Evolutionary conservation across 1,140 invertebrate species (phyloP).

Genomic region (Aphelinus atriplicis): DNA sequence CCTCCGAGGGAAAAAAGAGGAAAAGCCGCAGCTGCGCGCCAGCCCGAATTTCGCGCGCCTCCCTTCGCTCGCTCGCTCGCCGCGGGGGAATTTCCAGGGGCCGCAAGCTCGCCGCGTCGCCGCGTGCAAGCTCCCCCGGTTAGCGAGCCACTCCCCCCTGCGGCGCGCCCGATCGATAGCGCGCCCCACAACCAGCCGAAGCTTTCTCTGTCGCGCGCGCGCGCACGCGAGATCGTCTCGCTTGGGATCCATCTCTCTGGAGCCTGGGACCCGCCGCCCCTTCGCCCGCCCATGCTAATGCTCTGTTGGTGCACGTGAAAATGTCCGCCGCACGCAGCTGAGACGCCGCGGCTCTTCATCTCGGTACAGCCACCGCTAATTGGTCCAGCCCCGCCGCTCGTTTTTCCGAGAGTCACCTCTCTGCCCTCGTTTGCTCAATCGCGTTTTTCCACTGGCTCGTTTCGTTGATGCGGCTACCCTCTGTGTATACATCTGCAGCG

Average conservation of each 20-base stretch:
- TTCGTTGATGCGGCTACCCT: too few relatives aligned
- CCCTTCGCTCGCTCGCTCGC: slow-evolving; percentile 19
- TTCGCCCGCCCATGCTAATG: too few relatives aligned
- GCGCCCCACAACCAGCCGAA: background rate
- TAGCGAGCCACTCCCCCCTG: slow-evolving; percentile 25
- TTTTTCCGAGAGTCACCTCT: background rate
- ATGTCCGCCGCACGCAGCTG: too few relatives aligned
- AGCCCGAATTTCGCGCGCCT: slow-evolving; percentile 48
- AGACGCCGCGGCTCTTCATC: too few relatives aligned
- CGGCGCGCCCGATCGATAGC: slow-evolving; percentile 48
- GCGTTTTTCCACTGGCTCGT: too few relatives aligned
- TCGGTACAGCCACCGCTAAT: too few relatives aligned
- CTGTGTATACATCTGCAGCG: too few relatives aligned
- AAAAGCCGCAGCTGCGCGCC: slow-evolving; percentile 44
- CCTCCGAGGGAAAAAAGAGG: slow-evolving; percentile 32
- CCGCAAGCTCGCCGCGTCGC: slow-evolving; percentile 9
- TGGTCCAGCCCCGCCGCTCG: slow-evolving; percentile 31
- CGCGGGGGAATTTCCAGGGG: slow-evolving; percentile 13
- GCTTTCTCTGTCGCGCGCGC: background rate
- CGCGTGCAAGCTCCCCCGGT: slow-evolving; percentile 11
- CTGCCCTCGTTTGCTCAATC: too few relatives aligned
- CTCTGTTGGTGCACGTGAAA: too few relatives aligned
- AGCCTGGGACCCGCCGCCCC: too few relatives aligned
- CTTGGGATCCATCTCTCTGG: too few relatives aligned
- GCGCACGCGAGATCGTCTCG: background rate